Evolutionary conservation across 2,888 invertebrate genomes (phyloP).

Genomic region (Drosophila mettleri): DNA sequence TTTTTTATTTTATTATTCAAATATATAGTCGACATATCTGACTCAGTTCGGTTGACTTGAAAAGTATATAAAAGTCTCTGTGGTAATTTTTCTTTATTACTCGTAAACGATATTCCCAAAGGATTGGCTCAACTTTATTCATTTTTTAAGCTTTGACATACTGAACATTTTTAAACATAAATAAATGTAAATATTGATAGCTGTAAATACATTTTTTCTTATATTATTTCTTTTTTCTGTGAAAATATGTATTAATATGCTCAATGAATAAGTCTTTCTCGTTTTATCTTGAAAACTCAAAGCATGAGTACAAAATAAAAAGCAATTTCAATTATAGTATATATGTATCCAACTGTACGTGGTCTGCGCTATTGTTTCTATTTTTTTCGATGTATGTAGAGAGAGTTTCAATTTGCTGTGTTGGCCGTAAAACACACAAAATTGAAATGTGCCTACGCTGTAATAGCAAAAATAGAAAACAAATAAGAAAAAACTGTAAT

Average conservation of each 20-base stretch:
- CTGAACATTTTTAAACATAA: no score
- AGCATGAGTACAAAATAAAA: not conserved
- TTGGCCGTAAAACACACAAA: constrained; percentile 20
- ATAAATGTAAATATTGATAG: no score
- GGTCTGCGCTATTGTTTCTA: constrained; percentile 2
- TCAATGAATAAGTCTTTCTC: not conserved
- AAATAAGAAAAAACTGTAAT: constrained; percentile 8
- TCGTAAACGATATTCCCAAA: no score
- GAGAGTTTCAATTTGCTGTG: constrained; percentile 15
- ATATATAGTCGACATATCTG: no score
- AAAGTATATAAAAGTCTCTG: no score
- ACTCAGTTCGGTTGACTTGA: no score
- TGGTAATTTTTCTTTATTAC: no score
- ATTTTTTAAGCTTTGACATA: no score
- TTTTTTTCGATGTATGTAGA: not conserved
- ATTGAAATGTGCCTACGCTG: constrained; percentile 21
- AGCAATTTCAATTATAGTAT: not conserved
- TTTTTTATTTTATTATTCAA: no score
- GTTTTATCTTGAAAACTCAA: not conserved
- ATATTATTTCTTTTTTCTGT: not conserved
- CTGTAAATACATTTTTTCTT: no score
- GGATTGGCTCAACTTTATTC: no score
- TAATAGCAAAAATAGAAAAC: not conserved
- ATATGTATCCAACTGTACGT: not conserved
- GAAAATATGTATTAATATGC: not conserved